These are phyloP conservation scores for Eudyptes chrysolophus DNA, from an alignment of 2,113 vertebrate genomes.

Conservation along the genomic window DNA sequence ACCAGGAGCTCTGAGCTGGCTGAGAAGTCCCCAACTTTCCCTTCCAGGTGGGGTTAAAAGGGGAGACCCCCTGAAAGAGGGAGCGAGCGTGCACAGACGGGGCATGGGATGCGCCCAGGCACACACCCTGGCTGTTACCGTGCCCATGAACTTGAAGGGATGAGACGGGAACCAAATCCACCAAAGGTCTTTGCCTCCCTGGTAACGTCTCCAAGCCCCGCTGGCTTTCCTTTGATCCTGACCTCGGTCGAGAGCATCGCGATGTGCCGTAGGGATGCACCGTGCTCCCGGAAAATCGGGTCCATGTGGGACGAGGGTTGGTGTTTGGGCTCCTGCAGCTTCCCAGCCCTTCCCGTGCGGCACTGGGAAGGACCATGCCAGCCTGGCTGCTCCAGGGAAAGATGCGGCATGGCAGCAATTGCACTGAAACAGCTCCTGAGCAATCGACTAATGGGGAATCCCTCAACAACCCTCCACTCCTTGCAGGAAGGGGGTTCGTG, in stretches of 20 bases:
- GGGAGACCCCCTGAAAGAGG: background rate
- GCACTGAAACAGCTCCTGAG: background rate
- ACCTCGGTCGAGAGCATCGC: background rate
- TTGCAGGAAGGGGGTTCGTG: background rate
- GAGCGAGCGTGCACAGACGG: accelerated
- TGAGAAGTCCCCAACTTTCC: background rate
- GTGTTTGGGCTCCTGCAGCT: background rate
- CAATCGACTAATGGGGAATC: accelerated
- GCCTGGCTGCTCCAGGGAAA: background rate
- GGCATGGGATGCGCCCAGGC: background rate
- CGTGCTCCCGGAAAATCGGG: background rate
- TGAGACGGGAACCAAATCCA: background rate
- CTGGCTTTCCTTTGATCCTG: background rate
- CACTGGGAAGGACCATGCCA: background rate
- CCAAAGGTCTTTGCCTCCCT: background rate
- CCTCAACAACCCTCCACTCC: accelerated
- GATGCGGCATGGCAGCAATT: accelerated
- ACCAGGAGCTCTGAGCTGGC: background rate
- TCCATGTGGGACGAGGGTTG: background rate
- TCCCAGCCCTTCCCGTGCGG: accelerated
- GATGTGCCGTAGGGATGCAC: background rate
- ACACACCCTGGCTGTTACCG: accelerated
- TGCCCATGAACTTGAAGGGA: background rate
- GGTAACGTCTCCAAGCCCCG: background rate
- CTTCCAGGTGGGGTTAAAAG: background rate